These are phyloP conservation scores for Larimichthys crocea DNA, from an alignment of 2,113 vertebrate genomes.

Conservation along the genomic window DNA sequence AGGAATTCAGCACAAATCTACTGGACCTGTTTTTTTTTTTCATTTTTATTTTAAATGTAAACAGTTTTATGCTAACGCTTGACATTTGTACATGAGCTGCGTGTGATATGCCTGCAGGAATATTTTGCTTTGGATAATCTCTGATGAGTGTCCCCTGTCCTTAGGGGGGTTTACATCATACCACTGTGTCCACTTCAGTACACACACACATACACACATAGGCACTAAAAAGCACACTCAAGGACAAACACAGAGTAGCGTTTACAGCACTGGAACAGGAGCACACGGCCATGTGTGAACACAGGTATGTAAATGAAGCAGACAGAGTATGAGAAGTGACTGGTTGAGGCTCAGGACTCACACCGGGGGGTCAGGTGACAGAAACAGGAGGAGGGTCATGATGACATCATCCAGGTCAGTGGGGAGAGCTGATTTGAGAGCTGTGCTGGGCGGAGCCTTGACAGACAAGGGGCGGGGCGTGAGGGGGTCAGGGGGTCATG, in stretches of 20 bases:
- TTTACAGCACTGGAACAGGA: slow-evolving; percentile 47
- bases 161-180: slow-evolving; percentile 36
- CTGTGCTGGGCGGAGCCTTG: slow-evolving; percentile 64
- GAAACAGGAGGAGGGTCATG: slow-evolving; percentile 77
- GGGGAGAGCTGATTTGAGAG: slow-evolving; percentile 65
- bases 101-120: slow-evolving; percentile 43
- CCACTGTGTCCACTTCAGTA: slow-evolving; percentile 56
- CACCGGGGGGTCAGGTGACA: slow-evolving; percentile 77
- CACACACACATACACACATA: slow-evolving; percentile 28
- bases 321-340: slow-evolving; percentile 67
- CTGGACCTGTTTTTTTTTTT: slow-evolving; percentile 4
- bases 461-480: slow-evolving; percentile 67
- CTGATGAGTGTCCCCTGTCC: slow-evolving; percentile 55
- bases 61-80: slow-evolving; percentile 20
- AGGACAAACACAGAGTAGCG: slow-evolving; percentile 46
- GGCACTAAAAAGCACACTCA: slow-evolving; percentile 35
- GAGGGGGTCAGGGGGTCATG: slow-evolving; percentile 67
- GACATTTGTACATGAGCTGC: slow-evolving; percentile 38
- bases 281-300: slow-evolving; percentile 52
- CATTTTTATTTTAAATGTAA: slow-evolving; percentile 15
- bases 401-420: slow-evolving; percentile 77
- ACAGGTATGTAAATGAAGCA: slow-evolving; percentile 68
- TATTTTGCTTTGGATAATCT: slow-evolving; percentile 59
- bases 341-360: slow-evolving; percentile 74
- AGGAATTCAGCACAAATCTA: slow-evolving; percentile 8